These are phyloP conservation scores for Coenonympha glycerion DNA, from an alignment of 2,888 invertebrate species.

Conservation along the genomic window DNA sequence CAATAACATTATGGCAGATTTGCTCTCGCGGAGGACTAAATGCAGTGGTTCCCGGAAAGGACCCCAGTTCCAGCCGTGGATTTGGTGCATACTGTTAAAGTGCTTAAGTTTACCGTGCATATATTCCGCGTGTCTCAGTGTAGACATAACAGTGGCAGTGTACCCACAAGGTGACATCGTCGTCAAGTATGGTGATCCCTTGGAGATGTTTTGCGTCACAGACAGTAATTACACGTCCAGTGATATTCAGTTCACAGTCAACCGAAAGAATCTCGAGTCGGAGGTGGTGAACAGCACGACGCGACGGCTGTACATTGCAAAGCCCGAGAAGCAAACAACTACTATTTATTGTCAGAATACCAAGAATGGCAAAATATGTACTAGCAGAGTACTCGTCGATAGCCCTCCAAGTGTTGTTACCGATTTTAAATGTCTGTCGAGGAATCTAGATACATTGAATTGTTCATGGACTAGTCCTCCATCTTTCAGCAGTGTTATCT, in stretches of 20 bases:
- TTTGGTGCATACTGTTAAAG: conserved; percentile 56
- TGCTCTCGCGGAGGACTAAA: conserved; percentile 46
- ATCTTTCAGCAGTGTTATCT: conserved; percentile 52
- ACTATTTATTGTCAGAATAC: conserved; percentile 74
- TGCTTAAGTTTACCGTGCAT: conserved; percentile 57
- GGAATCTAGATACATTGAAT: conserved; percentile 82
- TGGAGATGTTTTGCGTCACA: conserved; percentile 80
- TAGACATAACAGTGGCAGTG: conserved; percentile 51
- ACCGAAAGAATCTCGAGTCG: conserved; percentile 41
- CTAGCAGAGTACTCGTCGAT: conserved; percentile 58
- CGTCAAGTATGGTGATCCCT: conserved; percentile 75
- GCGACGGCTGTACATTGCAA: conserved; percentile 72
- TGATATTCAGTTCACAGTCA: conserved; percentile 60
- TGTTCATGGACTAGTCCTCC: conserved; percentile 82
- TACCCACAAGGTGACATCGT: conserved; percentile 75
- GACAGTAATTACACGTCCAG: conserved; percentile 51
- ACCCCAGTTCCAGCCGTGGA: conserved; percentile 52
- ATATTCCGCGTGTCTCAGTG: conserved; percentile 50
- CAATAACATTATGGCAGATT: conserved; percentile 49
- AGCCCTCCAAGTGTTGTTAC: conserved; percentile 77
- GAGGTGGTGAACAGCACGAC: conserved; percentile 78
- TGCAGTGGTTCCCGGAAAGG: conserved; percentile 47
- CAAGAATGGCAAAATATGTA: conserved; percentile 43
- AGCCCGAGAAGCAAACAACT: conserved; percentile 69
- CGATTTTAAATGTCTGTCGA: conserved; percentile 83